Percentiles rank a stretch among this genome's conserved stretches.
These are phyloP conservation scores for Drosophila melanica DNA, from an alignment of 1,140 invertebrate genomes.

Conservation along the genomic window DNA sequence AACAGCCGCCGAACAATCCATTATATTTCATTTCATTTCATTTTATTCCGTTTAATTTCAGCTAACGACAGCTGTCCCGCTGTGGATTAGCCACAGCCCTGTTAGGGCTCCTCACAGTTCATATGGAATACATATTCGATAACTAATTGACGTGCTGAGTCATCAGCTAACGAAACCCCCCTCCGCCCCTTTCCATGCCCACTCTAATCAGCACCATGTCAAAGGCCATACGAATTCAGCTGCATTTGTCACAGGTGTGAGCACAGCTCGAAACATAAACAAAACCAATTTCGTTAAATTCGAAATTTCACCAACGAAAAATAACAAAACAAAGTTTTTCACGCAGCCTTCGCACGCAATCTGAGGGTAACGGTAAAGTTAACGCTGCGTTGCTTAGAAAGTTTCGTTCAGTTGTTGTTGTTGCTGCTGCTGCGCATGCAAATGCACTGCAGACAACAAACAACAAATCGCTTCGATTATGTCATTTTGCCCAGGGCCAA, in stretches of 20 bases:
- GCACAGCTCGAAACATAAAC: not conserved
- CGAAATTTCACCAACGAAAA: too few relatives aligned
- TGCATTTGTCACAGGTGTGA: constrained; percentile 3
- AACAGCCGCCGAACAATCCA: constrained; percentile 14
- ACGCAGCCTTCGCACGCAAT: constrained; percentile 33
- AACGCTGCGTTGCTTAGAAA: constrained; percentile 13
- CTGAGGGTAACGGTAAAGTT: constrained; percentile 18
- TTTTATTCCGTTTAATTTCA: constrained; percentile 15
- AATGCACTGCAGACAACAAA: constrained; percentile 34
- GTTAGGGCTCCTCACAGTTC: not conserved
- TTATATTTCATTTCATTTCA: constrained; percentile 12
- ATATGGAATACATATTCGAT: constrained; percentile 15
- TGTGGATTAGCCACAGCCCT: constrained; percentile 14
- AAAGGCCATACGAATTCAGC: constrained; percentile 12
- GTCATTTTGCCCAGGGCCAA: constrained; percentile 38
- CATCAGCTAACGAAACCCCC: constrained; percentile 20
- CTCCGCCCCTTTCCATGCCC: not conserved
- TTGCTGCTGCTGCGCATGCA: constrained; percentile 21
- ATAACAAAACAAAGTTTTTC: not conserved
- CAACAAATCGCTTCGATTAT: constrained; percentile 43
- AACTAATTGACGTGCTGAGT: constrained; percentile 27
- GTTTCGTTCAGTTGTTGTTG: constrained; percentile 8
- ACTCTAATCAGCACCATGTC: not conserved
- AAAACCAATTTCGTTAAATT: constrained; percentile 2
- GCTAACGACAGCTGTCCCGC: constrained; percentile 13